phyloP scores from a whole-genome alignment of 2,797 vertebrate genomes.

The Picus viridis region DNA sequence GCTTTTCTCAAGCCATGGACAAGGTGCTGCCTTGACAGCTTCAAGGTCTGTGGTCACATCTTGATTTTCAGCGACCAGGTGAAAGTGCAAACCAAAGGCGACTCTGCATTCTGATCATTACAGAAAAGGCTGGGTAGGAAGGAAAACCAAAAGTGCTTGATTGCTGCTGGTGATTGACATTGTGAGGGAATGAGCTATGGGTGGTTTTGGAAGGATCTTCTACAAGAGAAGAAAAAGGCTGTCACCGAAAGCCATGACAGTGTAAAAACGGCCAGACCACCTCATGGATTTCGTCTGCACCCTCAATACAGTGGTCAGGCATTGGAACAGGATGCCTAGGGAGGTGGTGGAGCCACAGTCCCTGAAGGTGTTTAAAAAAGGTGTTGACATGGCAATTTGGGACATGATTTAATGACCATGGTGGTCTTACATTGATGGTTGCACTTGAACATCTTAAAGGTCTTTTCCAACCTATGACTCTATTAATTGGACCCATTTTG shows the following conservation, averaged over 20 bases:
- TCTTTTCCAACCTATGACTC: no score
- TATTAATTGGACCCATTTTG: no score
- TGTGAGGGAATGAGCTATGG: not conserved
- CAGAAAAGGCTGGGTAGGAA: not conserved
- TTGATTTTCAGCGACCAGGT: not conserved
- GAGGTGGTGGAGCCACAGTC: no score
- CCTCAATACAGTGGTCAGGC: not conserved
- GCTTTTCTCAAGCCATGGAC: not conserved
- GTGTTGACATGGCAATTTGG: no score
- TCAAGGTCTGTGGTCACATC: not conserved
- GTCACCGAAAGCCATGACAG: not conserved
- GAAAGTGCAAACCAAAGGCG: not conserved
- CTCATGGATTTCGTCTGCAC: not conserved
- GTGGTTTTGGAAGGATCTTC: not conserved
- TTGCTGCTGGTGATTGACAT: not conserved
- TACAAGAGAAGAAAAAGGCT: not conserved
- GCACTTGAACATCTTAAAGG: no score
- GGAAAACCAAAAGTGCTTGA: not conserved
- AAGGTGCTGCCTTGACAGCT: not conserved
- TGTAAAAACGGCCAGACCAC: not conserved
- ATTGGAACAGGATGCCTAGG: no score
- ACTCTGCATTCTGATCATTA: not conserved
- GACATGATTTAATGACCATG: no score
- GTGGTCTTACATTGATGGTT: no score
- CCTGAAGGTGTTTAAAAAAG: no score